phyloP scores from a whole-genome alignment of 2,888 invertebrate species.

The Thelaira solivaga region DNA sequence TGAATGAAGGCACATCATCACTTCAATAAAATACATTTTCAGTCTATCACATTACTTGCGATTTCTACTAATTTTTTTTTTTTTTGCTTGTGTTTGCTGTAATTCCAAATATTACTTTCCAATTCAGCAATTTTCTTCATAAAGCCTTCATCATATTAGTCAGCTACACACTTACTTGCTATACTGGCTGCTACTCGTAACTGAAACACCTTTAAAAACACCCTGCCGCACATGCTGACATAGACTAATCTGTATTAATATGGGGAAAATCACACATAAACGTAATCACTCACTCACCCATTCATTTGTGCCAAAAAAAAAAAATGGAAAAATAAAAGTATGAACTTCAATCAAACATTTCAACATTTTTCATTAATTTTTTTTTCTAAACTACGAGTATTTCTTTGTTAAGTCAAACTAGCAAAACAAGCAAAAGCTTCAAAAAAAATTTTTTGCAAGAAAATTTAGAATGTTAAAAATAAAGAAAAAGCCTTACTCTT shows the following conservation, averaged over 20 bases:
- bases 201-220: background rate
- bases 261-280: slow-evolving; percentile 37
- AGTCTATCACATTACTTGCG: background rate
- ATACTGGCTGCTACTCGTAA: no score
- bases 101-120: slow-evolving; percentile 25
- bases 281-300: slow-evolving; percentile 32
- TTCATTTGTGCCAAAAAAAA: no score
- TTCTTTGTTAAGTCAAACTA: no score
- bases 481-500: no score
- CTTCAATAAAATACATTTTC: background rate
- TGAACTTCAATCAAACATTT: slow-evolving; percentile 7
- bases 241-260: slow-evolving; percentile 11
- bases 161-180: background rate
- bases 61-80: no score
- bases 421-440: no score
- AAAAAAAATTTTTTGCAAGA: no score
- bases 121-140: slow-evolving; percentile 8
- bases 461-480: no score
- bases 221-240: background rate
- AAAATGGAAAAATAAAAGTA: slow-evolving; percentile 6
- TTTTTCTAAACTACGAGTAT: no score
- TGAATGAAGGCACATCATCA: no score
- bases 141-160: slow-evolving; percentile 15
- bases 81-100: background rate
- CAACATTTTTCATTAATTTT: background rate